Evolutionary conservation across 2,888 invertebrate genomes (phyloP), one percentile per base, ranked within the genome.

Genomic region (Galerucella calmariensis): DNA sequence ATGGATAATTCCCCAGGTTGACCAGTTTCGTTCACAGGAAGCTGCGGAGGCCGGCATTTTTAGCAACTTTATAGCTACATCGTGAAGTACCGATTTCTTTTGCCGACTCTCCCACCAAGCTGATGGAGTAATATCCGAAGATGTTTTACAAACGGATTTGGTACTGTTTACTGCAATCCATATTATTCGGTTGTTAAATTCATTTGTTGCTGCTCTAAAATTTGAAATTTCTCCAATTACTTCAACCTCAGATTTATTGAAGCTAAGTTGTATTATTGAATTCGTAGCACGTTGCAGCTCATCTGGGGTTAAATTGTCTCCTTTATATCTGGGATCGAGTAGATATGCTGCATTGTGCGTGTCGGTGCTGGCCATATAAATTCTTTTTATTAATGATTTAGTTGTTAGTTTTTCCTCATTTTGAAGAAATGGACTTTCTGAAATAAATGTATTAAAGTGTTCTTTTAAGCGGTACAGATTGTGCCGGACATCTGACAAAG

Each of bases 321-420:
- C 74, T 74, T 71, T 74, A 46, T 72, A 74, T 71, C 71, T 70
- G 16, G 74, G 74, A 71, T 74, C 24, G 73, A 71, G 53, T 59
- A 74, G 44, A 69, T 41, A 48, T 69, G 41, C 6, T 4, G 69
- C 63, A 73, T 69, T 74, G 56, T 74, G 65, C 4, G 73, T 67
- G 35, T 63, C 16, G 35, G 63, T 63, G 12, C 72, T 41, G 41
- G 72, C 67, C 61, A 73, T 61, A 61, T 63, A 4, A 27, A 63
- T 63, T 63, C 63, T 27, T 63, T 63, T 63, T n/a, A 63, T 20
- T n/a, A 63, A n/a, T n/a, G 27, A 51, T 62, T 27, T 46, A 14
- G 12, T 51, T 51, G 46, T 46, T 46, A 46, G 8, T 46, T 46
- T 46, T 46, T 46, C 46, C 11, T 46, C 46, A 10, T 51, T 51